Conservation (phyloP, 2,797 vertebrate genomes). For the Labroides dimidiatus region DNA sequence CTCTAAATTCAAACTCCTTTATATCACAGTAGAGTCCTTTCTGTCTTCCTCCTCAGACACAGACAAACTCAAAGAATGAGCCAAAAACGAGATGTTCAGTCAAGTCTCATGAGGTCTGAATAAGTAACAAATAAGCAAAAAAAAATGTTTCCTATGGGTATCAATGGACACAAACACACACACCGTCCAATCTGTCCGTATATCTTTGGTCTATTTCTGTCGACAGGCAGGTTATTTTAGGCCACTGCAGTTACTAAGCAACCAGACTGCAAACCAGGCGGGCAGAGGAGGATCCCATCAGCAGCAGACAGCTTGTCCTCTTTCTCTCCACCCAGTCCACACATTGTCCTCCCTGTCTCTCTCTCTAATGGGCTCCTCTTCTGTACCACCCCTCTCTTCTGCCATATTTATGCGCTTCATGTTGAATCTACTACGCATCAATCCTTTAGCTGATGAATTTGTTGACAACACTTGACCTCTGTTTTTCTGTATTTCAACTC, state of each 20-base stretch:
- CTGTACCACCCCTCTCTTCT: conserved; percentile 7
- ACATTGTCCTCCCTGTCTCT: conserved; percentile 31
- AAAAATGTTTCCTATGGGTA: no score
- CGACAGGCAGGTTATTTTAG: conserved; percentile 84
- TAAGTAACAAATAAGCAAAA: no score
- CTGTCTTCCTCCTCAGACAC: no score
- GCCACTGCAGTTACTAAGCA: conserved; percentile 86
- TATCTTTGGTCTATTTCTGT: conserved; percentile 86
- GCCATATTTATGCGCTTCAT: background rate
- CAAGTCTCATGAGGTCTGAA: no score
- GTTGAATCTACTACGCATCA: conserved; percentile 1
- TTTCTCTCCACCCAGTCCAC: conserved; percentile 58
- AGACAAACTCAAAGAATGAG: no score
- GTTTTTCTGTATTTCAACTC: background rate
- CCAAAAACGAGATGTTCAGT: no score
- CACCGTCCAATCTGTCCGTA: conserved; percentile 51
- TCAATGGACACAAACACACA: background rate
- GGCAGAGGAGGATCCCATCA: conserved; percentile 81
- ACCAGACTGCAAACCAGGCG: conserved; percentile 82
- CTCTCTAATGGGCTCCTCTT: conserved; percentile 9
- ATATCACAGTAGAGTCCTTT: no score
- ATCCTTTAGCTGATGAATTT: background rate
- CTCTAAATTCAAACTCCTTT: no score
- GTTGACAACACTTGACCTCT: background rate
- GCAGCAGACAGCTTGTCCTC: conserved; percentile 79